Conservation (phyloP, 1,140 invertebrate genomes). For the Drosophila ambigua region DNA sequence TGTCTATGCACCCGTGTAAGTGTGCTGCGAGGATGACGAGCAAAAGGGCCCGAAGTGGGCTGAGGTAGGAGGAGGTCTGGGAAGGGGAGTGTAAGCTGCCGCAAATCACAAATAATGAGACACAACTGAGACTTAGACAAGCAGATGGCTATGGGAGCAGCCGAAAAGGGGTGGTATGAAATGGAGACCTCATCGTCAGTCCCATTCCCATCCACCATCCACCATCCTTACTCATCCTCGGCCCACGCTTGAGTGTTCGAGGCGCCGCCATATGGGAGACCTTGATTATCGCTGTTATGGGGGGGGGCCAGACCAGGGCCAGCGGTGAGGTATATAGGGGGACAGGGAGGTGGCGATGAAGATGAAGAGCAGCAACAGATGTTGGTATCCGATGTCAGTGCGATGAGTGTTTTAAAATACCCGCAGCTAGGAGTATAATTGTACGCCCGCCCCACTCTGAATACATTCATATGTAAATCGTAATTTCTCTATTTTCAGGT, state of each 20-base stretch:
- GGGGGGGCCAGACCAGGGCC: too few relatives aligned
- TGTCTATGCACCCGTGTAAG: not conserved
- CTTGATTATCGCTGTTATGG: conserved; percentile 12
- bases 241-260: conserved; percentile 1
- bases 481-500: conserved; percentile 51
- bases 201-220: too few relatives aligned
- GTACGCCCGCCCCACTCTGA: conserved; percentile 15
- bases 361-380: not conserved
- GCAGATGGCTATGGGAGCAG: conserved; percentile 1
- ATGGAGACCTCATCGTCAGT: not conserved
- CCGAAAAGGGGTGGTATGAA: too few relatives aligned
- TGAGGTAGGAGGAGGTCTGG: conserved; percentile 35
- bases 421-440: conserved; percentile 25
- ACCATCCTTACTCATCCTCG: too few relatives aligned
- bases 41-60: conserved; percentile 38
- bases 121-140: conserved; percentile 58
- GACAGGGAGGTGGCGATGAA: not conserved
- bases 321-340: too few relatives aligned
- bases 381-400: conserved; percentile 23
- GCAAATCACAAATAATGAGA: conserved; percentile 77
- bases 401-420: conserved; percentile 15
- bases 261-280: conserved; percentile 8
- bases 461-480: conserved; percentile 34
- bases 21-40: conserved; percentile 16
- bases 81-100: conserved; percentile 33